These are phyloP conservation scores for Drosophila willistoni DNA, from an alignment of 1,140 invertebrate genomes.

Conservation along the genomic window DNA sequence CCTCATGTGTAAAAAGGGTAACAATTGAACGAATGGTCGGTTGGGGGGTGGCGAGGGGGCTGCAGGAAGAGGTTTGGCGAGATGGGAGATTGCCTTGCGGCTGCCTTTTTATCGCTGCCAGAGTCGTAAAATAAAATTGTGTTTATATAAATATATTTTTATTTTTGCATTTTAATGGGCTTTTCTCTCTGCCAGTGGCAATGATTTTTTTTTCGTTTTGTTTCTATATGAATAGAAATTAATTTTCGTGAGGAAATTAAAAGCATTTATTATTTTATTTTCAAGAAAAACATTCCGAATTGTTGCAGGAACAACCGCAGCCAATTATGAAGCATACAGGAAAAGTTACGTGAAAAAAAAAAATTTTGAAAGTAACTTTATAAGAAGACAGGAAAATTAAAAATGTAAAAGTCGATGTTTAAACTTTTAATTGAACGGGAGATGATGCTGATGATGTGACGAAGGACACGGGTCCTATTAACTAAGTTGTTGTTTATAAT, in stretches of 20 bases:
- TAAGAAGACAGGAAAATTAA: conserved; percentile 68
- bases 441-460: conserved; percentile 31
- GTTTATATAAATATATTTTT: conserved; percentile 42
- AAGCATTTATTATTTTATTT: conserved; percentile 13
- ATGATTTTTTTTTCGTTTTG: neutral
- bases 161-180: conserved; percentile 17
- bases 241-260: conserved; percentile 24
- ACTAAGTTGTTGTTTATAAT: too few relatives aligned
- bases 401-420: conserved; percentile 39
- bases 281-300: conserved; percentile 14
- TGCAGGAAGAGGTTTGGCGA: neutral
- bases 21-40: conserved; percentile 26
- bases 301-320: conserved; percentile 7
- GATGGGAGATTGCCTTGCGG: conserved; percentile 44
- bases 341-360: neutral
- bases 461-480: conserved; percentile 30
- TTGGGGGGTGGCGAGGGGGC: conserved; percentile 1
- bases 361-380: conserved; percentile 15
- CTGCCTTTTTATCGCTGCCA: conserved; percentile 46
- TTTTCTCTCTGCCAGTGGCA: too few relatives aligned
- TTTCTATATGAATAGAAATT: conserved; percentile 25
- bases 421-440: conserved; percentile 69
- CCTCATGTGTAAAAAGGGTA: conserved; percentile 43
- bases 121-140: conserved; percentile 63
- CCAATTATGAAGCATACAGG: conserved; percentile 30